Conservation (phyloP, 2,888 invertebrate genomes). For the Dione vanillae region DNA sequence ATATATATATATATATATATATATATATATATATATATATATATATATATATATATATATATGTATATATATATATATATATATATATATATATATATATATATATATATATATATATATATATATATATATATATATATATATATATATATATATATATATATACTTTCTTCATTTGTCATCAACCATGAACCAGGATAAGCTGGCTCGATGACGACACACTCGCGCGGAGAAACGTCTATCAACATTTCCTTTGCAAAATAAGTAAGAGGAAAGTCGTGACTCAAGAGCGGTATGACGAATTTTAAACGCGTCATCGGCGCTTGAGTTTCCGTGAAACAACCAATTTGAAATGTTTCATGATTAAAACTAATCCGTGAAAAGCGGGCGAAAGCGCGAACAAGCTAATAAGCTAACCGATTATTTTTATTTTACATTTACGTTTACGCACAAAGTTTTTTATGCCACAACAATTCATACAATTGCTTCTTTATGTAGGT, state of each 20-base stretch:
- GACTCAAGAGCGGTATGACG: slow-evolving; percentile 52
- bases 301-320: slow-evolving; percentile 52
- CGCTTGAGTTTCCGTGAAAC: slow-evolving; percentile 52
- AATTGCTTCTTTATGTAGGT: not conserved
- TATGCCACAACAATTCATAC: not conserved
- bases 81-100: too few relatives aligned
- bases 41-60: too few relatives aligned
- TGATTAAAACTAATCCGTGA: slow-evolving; percentile 51
- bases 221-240: slow-evolving; percentile 4
- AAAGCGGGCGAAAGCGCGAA: slow-evolving; percentile 54
- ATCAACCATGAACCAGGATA: slow-evolving; percentile 7
- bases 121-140: too few relatives aligned
- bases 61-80: too few relatives aligned
- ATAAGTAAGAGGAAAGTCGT: slow-evolving; percentile 47
- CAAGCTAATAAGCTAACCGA: slow-evolving; percentile 36
- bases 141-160: too few relatives aligned
- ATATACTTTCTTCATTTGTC: too few relatives aligned
- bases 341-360: slow-evolving; percentile 56
- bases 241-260: slow-evolving; percentile 23
- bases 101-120: too few relatives aligned
- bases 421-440: slow-evolving; percentile 11
- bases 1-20: too few relatives aligned
- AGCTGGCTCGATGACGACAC: not conserved
- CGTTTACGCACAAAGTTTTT: slow-evolving; percentile 7
- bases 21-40: too few relatives aligned